Percentiles rank a stretch among this genome's conserved stretches.
Conservation (phyloP, 2,113 vertebrate species). For the Procavia capensis region DNA sequence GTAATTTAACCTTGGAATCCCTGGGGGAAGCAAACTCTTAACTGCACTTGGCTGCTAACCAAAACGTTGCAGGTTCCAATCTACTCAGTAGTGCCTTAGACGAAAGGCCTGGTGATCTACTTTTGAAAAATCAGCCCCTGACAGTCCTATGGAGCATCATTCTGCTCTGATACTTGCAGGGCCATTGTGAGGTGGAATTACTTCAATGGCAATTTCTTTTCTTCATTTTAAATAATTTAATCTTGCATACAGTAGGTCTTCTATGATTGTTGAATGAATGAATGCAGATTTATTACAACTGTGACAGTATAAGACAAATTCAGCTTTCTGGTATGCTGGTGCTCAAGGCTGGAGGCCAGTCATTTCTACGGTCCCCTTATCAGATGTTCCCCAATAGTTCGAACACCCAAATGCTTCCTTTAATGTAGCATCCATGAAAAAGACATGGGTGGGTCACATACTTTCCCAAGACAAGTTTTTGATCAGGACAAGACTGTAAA, state of each 20-base stretch:
- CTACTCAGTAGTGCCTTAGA: too few species aligned
- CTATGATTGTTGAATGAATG: not conserved
- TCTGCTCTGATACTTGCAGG: too few species aligned
- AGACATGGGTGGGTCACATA: constrained; percentile 20
- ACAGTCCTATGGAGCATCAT: too few species aligned
- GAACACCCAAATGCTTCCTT: constrained; percentile 38
- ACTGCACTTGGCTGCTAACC: too few species aligned
- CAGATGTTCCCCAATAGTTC: constrained; percentile 5
- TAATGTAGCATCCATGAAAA: constrained; percentile 43
- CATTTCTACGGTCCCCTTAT: constrained; percentile 22
- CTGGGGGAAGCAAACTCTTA: too few species aligned
- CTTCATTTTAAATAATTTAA: not conserved
- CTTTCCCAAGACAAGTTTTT: constrained; percentile 62
- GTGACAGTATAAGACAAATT: not conserved
- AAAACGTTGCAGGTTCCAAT: too few species aligned
- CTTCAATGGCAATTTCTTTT: too few species aligned
- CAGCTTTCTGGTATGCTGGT: not conserved
- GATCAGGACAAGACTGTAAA: constrained; percentile 65
- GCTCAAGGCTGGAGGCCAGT: not conserved
- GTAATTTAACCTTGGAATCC: not conserved
- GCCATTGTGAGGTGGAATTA: too few species aligned
- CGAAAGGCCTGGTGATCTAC: too few species aligned
- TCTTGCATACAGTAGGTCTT: not conserved
- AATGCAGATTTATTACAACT: not conserved
- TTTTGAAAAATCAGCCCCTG: too few species aligned